Evolutionary conservation across 2,797 vertebrate genomes (phyloP), one percentile per base, ranked within the genome.

Genomic region (Ciconia nigra): DNA sequence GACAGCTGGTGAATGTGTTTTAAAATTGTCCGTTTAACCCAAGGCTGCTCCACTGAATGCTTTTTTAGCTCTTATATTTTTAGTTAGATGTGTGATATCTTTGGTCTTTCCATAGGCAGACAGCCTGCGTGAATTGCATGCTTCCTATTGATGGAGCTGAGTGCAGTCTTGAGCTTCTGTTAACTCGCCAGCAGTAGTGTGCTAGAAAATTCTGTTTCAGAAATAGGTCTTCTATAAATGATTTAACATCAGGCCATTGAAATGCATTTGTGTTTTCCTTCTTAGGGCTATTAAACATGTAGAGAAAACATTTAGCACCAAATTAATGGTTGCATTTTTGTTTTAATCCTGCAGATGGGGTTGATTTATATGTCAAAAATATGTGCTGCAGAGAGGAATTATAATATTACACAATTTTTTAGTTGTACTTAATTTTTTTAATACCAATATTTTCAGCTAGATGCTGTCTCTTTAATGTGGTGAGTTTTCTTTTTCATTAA

Each of bases 221-320:
- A 97, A 97, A 92, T 94, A 96, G 85, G 90, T 95, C 92, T 97
- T 93, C 74, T 94, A 84, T 96, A 94, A 97, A 92, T 96, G 76
- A 97, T 96, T 98, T 93, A 97, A 94, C 69, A 92, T 69, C 57
- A 90, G 73, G 54, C 85, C 95, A 52, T 97, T 95, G 87, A 97
- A 98, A 97, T 89, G 52, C 71, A 19, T 96, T 96, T 96, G 76
- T 96, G 81, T 95, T 98, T 97, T 97, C 35, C 89, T 95, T 94
- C 77, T 62, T 59, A 89, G 76, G 24, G 80, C 74, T 95, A 84
- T 97, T 95, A 90, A 83, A 97, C 92, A 78, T 9, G 15, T 85
- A 92, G 86, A 86, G 82, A 90, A 96, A 97, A 87, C 71, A 95
- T 97, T 91, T 97, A 93, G 87, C 82, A 73, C 18, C 67, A 90